Evolutionary conservation across 2,888 invertebrate species (phyloP).

Genomic region (Archips crataeganus): DNA sequence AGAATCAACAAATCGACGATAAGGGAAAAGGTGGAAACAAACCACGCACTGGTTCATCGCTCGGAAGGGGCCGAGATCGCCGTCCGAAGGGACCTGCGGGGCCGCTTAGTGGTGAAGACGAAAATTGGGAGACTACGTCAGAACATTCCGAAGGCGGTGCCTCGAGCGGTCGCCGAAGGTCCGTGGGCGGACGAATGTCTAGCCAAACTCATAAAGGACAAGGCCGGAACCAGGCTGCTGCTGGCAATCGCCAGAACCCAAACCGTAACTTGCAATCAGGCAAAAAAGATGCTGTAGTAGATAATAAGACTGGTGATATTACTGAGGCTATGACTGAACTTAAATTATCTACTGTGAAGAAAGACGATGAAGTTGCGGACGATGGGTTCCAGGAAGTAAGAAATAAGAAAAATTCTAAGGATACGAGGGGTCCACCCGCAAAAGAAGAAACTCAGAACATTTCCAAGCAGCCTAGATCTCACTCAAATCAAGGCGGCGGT

Average conservation of each 20-base stretch:
- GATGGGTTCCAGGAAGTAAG: slow-evolving; percentile 94
- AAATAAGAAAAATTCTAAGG: slow-evolving; percentile 91
- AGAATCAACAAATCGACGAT: slow-evolving; percentile 81
- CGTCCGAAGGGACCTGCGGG: slow-evolving; percentile 69
- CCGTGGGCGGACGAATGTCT: slow-evolving; percentile 63
- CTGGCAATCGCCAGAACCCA: slow-evolving; percentile 68
- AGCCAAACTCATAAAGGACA: slow-evolving; percentile 66
- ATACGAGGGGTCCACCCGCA: slow-evolving; percentile 69
- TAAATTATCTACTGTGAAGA: slow-evolving; percentile 68
- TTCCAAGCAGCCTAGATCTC: slow-evolving; percentile 75
- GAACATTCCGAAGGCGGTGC: slow-evolving; percentile 90
- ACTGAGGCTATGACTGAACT: slow-evolving; percentile 77
- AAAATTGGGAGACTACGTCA: slow-evolving; percentile 93
- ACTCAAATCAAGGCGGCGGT: slow-evolving; percentile 77
- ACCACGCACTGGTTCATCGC: slow-evolving; percentile 88
- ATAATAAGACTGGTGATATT: slow-evolving; percentile 70
- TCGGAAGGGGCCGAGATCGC: slow-evolving; percentile 81
- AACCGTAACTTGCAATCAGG: slow-evolving; percentile 62
- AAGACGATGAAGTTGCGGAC: slow-evolving; percentile 84
- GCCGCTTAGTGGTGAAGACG: slow-evolving; percentile 83
- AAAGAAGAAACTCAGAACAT: slow-evolving; percentile 72
- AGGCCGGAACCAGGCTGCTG: slow-evolving; percentile 70
- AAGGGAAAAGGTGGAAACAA: slow-evolving; percentile 89
- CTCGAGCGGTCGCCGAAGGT: slow-evolving; percentile 64
- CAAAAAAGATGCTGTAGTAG: slow-evolving; percentile 67